Base-by-base conservation (phyloP, 2,113 vertebrate genomes). In the Caloenas nicobarica region DNA sequence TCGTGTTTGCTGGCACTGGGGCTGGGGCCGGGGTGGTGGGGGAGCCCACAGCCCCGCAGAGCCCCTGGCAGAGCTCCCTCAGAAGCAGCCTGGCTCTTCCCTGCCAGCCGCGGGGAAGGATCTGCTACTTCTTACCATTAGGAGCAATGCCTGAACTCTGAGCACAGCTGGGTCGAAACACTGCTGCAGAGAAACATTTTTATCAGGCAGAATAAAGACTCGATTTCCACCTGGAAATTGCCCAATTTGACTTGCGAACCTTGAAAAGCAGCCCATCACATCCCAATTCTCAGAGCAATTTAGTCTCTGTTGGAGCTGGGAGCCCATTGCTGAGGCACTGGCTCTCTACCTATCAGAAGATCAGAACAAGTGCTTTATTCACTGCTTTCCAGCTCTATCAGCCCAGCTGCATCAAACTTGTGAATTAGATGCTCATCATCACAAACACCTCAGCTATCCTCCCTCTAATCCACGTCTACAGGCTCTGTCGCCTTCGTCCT, bases 221-320 rank as follows among this genome's bases (percentile, higher is more conserved):
- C 90, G 42, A 96, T 97, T 97, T 97, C 95, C 86, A 88, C 88
- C 95, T 95, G 94, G 95, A 97, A 97, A 97, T 95, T 92, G 90
- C 91, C 96, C 97, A 77, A 80, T 97, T 94, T 97, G 94, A 96
- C 89, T 95, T 93, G 93, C 7, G 58, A 96, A 70, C 48, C 88
- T 94, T 94, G 91, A 95, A 95, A 94, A 93, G 87, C 86, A 92
- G 89, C 88, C 86, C 83, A 86, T 80, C 1, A 4, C 73, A 88
- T 93, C 94, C 93, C 94, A 92, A 81, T 96, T 95, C 91, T 96
- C 86, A 78, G 85, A 95, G 92, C 92, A 97, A 95, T 97, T 97
- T 94, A 93, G 61, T 83, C 95, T 94, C 86, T 95, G 91, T 95
- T 95, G 96, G 92, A 91, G 71, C 54, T 33, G 14, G 89, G 48